phyloP scores from a whole-genome alignment of 2,888 invertebrate genomes.

The Timema podura region DNA sequence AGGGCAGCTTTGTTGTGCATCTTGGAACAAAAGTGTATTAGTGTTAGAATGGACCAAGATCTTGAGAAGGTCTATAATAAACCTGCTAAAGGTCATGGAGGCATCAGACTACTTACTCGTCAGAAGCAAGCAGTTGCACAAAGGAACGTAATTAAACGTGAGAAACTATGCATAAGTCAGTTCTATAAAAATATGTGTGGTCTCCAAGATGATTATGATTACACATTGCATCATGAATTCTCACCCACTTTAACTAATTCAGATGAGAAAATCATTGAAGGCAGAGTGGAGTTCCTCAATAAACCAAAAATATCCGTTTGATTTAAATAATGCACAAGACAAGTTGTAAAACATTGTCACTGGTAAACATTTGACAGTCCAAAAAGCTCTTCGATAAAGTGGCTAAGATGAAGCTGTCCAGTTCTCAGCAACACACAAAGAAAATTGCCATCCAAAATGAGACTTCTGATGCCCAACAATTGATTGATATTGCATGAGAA shows the following conservation, averaged over 20 bases:
- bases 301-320: background rate
- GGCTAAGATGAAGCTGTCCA: too few relatives aligned
- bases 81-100: background rate
- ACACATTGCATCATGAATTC: background rate
- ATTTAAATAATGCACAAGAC: background rate
- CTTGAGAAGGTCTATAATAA: constrained; percentile 5
- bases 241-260: background rate
- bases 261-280: background rate
- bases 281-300: background rate
- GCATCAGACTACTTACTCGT: background rate
- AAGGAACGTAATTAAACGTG: background rate
- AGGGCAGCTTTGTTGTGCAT: background rate
- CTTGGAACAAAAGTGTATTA: background rate
- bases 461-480: too few relatives aligned
- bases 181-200: constrained; percentile 4
- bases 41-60: background rate
- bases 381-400: too few relatives aligned
- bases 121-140: background rate
- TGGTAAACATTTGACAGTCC: background rate
- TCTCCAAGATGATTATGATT: background rate
- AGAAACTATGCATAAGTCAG: background rate
- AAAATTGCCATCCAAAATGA: too few relatives aligned
- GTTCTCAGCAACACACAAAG: too few relatives aligned
- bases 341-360: background rate
- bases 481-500: too few relatives aligned